Conservation (phyloP, 2,113 vertebrate genomes). For the Fukomys damarensis region DNA sequence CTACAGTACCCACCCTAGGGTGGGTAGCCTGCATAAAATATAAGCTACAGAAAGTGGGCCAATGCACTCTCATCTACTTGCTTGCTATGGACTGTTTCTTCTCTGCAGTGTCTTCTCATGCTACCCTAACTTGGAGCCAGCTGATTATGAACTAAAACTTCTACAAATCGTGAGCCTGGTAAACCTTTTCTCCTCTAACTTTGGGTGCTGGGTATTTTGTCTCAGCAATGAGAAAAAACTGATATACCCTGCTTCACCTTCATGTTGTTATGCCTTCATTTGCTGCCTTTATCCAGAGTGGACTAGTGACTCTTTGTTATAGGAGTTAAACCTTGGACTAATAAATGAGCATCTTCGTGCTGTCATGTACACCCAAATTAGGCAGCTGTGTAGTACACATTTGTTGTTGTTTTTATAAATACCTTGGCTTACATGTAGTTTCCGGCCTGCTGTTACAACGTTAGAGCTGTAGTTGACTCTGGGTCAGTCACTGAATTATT, state of each 20-base stretch:
- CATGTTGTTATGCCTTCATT: background rate
- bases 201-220: background rate
- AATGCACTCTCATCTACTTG: background rate
- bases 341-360: background rate
- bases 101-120: background rate
- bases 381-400: too few species aligned
- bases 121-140: background rate
- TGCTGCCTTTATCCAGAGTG: background rate
- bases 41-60: background rate
- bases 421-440: background rate
- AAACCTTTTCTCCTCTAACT: background rate
- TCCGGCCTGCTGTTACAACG: background rate
- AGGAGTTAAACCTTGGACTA: background rate
- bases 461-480: background rate
- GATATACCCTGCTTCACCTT: background rate
- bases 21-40: background rate
- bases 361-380: background rate
- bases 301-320: background rate
- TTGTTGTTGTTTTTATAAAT: background rate
- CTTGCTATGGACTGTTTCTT: background rate
- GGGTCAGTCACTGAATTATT: background rate
- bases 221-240: background rate
- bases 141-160: background rate
- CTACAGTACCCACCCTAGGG: background rate
- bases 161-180: background rate